These are phyloP conservation scores for Pachypsylla venusta DNA, from an alignment of 1,140 invertebrate genomes.

Conservation along the genomic window DNA sequence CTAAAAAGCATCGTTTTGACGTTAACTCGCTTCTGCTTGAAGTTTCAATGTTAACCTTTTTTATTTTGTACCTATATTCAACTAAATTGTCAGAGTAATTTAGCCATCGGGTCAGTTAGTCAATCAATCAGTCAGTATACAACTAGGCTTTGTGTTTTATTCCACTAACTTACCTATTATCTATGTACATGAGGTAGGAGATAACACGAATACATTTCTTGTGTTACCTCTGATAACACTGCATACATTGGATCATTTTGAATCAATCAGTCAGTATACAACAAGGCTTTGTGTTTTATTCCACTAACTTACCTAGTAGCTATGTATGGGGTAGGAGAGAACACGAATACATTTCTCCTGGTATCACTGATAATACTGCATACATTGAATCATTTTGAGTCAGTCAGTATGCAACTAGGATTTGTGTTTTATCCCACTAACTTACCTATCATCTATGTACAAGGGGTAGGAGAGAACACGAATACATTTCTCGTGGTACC, in stretches of 20 bases:
- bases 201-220: slow-evolving; percentile 73
- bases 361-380: slow-evolving; percentile 79
- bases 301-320: slow-evolving; percentile 57
- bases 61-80: too few relatives aligned
- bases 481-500: slow-evolving; percentile 86
- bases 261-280: too few relatives aligned
- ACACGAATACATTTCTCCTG: slow-evolving; percentile 78
- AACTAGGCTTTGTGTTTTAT: too few relatives aligned
- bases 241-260: slow-evolving; percentile 79
- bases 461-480: slow-evolving; percentile 62
- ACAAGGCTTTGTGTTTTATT: too few relatives aligned
- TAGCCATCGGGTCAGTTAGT: too few relatives aligned
- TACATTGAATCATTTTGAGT: slow-evolving; percentile 80
- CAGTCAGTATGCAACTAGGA: too few relatives aligned
- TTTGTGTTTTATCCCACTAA: too few relatives aligned
- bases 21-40: too few relatives aligned
- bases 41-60: too few relatives aligned
- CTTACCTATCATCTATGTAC: slow-evolving; percentile 71
- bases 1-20: too few relatives aligned
- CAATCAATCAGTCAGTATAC: too few relatives aligned
- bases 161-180: slow-evolving; percentile 72
- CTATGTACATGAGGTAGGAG: slow-evolving; percentile 63
- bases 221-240: slow-evolving; percentile 86
- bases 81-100: too few relatives aligned
- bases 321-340: slow-evolving; percentile 60